Conservation (phyloP, 2,888 invertebrate genomes). For the Ophonus ardosiacus region DNA sequence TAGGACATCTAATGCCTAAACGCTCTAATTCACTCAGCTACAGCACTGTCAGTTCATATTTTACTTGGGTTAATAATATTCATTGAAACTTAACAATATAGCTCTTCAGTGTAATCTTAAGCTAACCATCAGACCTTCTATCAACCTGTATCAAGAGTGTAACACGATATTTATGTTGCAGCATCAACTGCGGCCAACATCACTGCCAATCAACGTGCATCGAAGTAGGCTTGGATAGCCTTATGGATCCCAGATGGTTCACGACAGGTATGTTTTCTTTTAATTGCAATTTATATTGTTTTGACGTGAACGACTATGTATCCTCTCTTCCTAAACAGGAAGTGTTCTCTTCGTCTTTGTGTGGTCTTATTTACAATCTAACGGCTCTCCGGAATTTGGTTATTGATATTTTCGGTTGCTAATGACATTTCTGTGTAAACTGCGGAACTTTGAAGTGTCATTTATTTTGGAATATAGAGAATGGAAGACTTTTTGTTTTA, state of each 20-base stretch:
- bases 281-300: constrained; percentile 60
- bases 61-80: background rate
- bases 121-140: background rate
- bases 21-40: no score
- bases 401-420: constrained; percentile 30
- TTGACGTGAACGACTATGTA: constrained; percentile 19
- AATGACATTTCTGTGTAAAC: constrained; percentile 35
- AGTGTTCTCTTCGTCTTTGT: constrained; percentile 30
- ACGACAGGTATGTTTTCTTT: constrained; percentile 43
- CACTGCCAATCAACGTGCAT: constrained; percentile 10
- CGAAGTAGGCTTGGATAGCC: constrained; percentile 14
- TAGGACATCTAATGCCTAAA: no score
- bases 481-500: constrained; percentile 35
- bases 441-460: constrained; percentile 39
- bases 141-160: background rate
- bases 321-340: constrained; percentile 54
- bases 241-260: constrained; percentile 37
- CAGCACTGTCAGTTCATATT: background rate
- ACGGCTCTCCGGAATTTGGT: constrained; percentile 15
- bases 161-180: constrained; percentile 39
- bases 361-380: constrained; percentile 48
- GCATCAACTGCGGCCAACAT: background rate
- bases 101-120: background rate
- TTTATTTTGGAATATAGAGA: constrained; percentile 44
- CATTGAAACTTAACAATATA: background rate